These are phyloP conservation scores for Trichomycterus rosablanca DNA, from an alignment of 2,113 vertebrate species.

Conservation along the genomic window DNA sequence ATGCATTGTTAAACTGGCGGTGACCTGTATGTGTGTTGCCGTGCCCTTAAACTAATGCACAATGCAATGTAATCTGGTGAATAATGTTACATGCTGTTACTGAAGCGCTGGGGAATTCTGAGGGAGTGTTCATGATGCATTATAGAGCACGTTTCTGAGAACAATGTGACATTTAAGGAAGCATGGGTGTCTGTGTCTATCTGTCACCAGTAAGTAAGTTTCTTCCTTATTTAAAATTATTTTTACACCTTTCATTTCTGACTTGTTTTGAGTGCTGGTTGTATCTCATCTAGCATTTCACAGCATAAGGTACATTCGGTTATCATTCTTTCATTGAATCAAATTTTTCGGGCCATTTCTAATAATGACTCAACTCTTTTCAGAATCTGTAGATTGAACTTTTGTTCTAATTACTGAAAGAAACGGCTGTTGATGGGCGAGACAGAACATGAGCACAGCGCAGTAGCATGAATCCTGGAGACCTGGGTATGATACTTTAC, in stretches of 20 bases:
- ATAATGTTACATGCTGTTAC: slow-evolving; percentile 3
- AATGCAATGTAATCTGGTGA: slow-evolving; percentile 14
- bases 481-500: too few species aligned
- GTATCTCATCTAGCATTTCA: slow-evolving; percentile 4
- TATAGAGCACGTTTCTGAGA: background rate
- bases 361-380: slow-evolving; percentile 8
- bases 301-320: slow-evolving; percentile 13
- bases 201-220: slow-evolving; percentile 7
- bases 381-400: slow-evolving; percentile 17
- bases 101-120: background rate
- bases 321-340: slow-evolving; percentile 19
- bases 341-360: slow-evolving; percentile 30
- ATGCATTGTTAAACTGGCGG: background rate
- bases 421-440: too few species aligned
- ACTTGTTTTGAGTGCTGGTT: background rate
- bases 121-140: background rate
- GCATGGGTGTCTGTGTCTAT: slow-evolving; percentile 5
- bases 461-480: too few species aligned
- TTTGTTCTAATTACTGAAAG: slow-evolving; percentile 31
- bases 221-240: slow-evolving; percentile 18
- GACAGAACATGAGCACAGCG: too few species aligned
- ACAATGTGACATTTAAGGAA: slow-evolving; percentile 2
- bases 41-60: background rate
- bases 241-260: slow-evolving; percentile 17
- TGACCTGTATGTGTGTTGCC: background rate